A percentile compares a stretch with the other conserved stretches of the same genome.
Evolutionary conservation across 2,113 vertebrate genomes (phyloP).

Genomic region (Ploceus nigricollis): DNA sequence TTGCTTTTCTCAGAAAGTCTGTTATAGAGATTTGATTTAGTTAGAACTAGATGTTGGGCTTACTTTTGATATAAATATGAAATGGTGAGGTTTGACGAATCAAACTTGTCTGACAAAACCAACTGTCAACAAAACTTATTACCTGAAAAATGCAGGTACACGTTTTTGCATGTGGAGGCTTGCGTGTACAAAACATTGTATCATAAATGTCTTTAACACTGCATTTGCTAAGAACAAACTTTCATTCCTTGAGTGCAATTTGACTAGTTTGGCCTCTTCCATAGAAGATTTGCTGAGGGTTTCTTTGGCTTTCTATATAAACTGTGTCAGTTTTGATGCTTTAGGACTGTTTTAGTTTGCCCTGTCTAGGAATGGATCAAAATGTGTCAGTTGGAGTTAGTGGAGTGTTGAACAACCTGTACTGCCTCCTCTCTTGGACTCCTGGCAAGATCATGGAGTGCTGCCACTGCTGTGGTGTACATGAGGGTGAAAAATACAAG

Average conservation of each 20-base stretch:
- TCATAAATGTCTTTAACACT: background rate
- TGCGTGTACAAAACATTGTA: background rate
- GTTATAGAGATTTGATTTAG: background rate
- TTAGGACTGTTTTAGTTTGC: background rate
- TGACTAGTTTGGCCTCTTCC: background rate
- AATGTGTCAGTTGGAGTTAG: background rate
- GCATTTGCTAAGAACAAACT: background rate
- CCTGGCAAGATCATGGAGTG: background rate
- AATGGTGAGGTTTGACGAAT: background rate
- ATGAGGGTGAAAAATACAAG: background rate
- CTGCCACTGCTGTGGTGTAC: background rate
- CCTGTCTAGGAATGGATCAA: background rate
- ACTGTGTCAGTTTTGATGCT: background rate
- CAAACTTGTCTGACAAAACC: background rate
- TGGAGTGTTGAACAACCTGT: background rate
- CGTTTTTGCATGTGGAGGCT: background rate
- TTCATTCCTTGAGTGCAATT: background rate
- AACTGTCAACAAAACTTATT: background rate
- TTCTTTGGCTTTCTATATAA: background rate
- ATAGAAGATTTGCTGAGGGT: background rate
- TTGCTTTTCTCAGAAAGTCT: background rate
- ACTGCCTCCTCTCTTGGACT: background rate
- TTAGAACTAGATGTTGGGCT: background rate
- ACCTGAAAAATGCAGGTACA: background rate
- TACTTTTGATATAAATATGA: background rate